These are phyloP conservation scores for Geopemphigus sp. DNA, from an alignment of 1,140 invertebrate species.

Conservation along the genomic window DNA sequence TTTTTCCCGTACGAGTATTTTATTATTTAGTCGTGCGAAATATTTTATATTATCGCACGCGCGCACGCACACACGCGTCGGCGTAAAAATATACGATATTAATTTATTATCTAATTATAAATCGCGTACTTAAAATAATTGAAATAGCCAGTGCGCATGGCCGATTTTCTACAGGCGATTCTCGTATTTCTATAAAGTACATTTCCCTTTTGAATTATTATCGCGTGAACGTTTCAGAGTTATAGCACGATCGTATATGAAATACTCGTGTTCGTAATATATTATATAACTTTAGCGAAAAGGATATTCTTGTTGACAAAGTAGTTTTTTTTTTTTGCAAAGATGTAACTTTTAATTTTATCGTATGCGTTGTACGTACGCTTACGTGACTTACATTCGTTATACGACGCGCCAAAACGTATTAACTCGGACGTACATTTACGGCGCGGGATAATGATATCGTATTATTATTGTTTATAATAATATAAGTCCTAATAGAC, in stretches of 20 bases:
- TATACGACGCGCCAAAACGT: slow-evolving; percentile 3
- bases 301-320: slow-evolving; percentile 13
- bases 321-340: not conserved
- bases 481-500: not conserved
- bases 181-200: too few species aligned
- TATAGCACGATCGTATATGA: too few species aligned
- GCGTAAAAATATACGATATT: not conserved
- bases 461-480: slow-evolving; percentile 2
- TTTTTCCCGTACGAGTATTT: too few species aligned
- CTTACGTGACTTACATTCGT: slow-evolving; percentile 16
- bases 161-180: too few species aligned
- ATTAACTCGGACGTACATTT: slow-evolving; percentile 1
- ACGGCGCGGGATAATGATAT: not conserved
- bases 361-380: not conserved
- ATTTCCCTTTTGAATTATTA: too few species aligned
- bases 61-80: not conserved
- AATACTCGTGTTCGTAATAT: not conserved
- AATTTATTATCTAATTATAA: not conserved
- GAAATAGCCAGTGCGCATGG: too few species aligned
- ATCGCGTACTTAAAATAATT: too few species aligned
- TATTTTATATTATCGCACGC: not conserved
- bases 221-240: too few species aligned
- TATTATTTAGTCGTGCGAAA: too few species aligned
- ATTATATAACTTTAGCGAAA: not conserved
- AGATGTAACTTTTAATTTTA: slow-evolving; percentile 19